phyloP scores from a whole-genome alignment of 1,140 invertebrate species.

The Procambarus virginalis region DNA sequence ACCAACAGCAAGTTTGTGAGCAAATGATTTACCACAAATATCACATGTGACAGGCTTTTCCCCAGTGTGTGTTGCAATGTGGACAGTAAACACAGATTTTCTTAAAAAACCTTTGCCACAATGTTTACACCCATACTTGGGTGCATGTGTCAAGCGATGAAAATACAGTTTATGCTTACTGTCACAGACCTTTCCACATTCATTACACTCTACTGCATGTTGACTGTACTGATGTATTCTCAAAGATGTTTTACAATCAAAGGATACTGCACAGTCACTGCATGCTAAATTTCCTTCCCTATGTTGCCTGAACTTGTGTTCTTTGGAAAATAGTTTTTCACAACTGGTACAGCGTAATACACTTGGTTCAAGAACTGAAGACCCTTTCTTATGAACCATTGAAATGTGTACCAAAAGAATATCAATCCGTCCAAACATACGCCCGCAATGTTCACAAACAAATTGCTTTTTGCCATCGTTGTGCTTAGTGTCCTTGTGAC shows the following conservation, averaged over 20 bases:
- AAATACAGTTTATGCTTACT: conserved; percentile 60
- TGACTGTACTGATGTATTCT: conserved; percentile 46
- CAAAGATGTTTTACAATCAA: conserved; percentile 51
- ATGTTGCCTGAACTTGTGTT: conserved; percentile 47
- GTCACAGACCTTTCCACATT: conserved; percentile 60
- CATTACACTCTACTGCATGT: conserved; percentile 40
- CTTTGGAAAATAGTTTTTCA: conserved; percentile 53
- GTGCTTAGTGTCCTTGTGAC: conserved; percentile 59
- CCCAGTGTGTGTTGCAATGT: conserved; percentile 54
- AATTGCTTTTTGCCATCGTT: conserved; percentile 39
- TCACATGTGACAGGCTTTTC: conserved; percentile 51
- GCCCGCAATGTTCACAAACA: conserved; percentile 49
- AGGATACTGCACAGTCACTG: conserved; percentile 37
- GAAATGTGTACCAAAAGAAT: conserved; percentile 46
- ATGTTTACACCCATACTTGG: conserved; percentile 46
- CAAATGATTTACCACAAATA: conserved; percentile 52
- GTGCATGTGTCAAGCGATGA: conserved; percentile 34
- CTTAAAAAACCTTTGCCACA: conserved; percentile 52
- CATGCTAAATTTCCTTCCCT: conserved; percentile 41
- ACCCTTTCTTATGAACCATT: conserved; percentile 54
- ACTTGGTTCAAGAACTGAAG: neutral
- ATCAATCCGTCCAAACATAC: conserved; percentile 38
- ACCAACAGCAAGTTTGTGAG: conserved; percentile 47
- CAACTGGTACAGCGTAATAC: conserved; percentile 46
- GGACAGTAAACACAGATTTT: conserved; percentile 41